Conservation (phyloP, 2,113 vertebrate genomes). For the Alectura lathami region DNA sequence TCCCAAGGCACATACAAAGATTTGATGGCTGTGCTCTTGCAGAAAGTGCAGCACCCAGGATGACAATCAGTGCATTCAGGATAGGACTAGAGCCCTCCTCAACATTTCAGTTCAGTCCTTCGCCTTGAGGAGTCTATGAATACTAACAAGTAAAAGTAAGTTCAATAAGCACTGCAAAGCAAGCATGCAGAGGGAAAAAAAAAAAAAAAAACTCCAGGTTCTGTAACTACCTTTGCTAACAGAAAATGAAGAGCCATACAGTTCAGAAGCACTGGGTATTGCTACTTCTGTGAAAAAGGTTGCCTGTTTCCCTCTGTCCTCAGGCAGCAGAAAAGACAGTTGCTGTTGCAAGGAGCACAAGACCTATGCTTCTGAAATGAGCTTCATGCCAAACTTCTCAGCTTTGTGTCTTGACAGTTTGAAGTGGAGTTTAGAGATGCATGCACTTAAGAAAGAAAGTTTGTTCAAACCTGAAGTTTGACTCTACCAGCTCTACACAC, state of each 20-base stretch:
- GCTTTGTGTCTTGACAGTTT: background rate
- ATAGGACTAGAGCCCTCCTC: constrained; percentile 2
- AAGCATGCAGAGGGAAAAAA: constrained; percentile 13
- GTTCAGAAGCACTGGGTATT: background rate
- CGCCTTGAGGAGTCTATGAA: constrained; percentile 2
- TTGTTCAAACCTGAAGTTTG: background rate
- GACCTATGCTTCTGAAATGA: background rate
- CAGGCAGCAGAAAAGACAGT: background rate
- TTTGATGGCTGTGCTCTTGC: background rate
- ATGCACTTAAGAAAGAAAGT: background rate
- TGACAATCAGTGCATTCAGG: background rate
- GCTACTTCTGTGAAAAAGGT: background rate
- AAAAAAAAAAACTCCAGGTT: too few species aligned
- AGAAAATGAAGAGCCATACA: background rate
- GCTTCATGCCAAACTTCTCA: background rate
- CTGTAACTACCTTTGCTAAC: constrained; percentile 6
- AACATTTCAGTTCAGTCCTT: constrained; percentile 2
- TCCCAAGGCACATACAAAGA: background rate
- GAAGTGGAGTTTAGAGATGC: background rate
- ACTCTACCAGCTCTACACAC: background rate
- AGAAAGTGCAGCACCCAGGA: constrained; percentile 7
- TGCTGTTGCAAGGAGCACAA: background rate
- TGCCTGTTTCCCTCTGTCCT: background rate
- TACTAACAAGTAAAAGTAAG: constrained; percentile 1
- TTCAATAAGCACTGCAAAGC: constrained; percentile 7